Evolutionary conservation across 2,113 vertebrate genomes (phyloP).

Genomic region (Gobio gobio): DNA sequence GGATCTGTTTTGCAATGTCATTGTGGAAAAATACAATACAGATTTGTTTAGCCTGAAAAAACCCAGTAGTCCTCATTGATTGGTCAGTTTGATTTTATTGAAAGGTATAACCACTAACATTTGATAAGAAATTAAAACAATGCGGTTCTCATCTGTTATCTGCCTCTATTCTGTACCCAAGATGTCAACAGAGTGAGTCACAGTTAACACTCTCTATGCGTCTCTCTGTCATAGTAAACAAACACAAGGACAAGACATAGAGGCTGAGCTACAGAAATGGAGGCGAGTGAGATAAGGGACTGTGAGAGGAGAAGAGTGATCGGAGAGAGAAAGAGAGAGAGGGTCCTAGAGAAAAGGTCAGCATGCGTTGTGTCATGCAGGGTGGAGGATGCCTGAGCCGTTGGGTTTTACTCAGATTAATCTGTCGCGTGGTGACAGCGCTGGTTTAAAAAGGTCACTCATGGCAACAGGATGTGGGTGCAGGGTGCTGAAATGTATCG

Average conservation of each 20-base stretch:
- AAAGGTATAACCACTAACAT: background rate
- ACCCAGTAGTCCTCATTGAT: fast-evolving
- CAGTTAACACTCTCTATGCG: background rate
- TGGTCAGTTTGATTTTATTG: background rate
- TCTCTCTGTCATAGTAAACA: conserved; percentile 21
- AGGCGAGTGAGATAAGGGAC: conserved; percentile 23
- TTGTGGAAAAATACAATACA: too few species aligned
- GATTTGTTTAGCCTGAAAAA: background rate
- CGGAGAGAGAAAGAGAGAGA: conserved; percentile 46
- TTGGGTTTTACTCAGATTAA: conserved; percentile 68
- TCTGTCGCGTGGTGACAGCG: conserved; percentile 76
- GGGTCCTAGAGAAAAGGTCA: conserved; percentile 63
- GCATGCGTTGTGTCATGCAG: conserved; percentile 52
- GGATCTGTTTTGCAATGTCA: too few species aligned
- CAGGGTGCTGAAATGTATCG: conserved; percentile 70
- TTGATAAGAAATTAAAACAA: background rate
- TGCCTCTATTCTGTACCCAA: background rate
- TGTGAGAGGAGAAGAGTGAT: conserved; percentile 36
- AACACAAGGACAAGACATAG: conserved; percentile 23
- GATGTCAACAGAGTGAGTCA: conserved; percentile 44
- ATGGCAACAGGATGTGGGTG: conserved; percentile 71
- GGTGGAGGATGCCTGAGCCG: conserved; percentile 51
- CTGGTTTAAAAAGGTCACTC: conserved; percentile 79
- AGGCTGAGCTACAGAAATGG: conserved; percentile 23
- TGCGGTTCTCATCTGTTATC: background rate